phyloP scores from a whole-genome alignment of 2,888 invertebrate species.

The Mesopsocus fuscifrons region DNA sequence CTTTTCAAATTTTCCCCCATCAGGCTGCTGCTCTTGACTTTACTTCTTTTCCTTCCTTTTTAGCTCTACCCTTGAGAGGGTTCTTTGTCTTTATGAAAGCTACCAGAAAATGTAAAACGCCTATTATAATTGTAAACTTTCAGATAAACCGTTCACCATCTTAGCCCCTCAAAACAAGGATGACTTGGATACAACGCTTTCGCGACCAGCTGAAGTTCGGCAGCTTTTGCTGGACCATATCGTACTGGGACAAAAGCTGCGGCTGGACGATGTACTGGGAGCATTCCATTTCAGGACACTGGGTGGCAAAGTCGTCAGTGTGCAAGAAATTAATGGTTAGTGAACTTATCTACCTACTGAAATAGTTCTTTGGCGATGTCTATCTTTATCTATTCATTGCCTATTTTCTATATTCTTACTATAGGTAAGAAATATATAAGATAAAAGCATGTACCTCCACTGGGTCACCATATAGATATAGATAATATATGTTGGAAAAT shows the following conservation, averaged over 20 bases:
- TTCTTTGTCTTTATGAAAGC: too few species aligned
- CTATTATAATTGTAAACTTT: too few species aligned
- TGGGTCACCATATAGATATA: too few species aligned
- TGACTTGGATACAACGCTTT: slow-evolving; percentile 23
- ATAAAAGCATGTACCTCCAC: too few species aligned
- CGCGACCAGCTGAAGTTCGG: slow-evolving; percentile 31
- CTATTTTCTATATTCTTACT: slow-evolving; percentile 5
- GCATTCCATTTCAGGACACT: slow-evolving; percentile 28
- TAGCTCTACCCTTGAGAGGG: too few species aligned
- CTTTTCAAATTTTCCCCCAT: too few species aligned
- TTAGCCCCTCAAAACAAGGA: slow-evolving; percentile 32
- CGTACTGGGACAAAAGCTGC: slow-evolving; percentile 33
- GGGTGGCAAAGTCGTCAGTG: slow-evolving; percentile 26
- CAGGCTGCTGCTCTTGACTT: too few species aligned
- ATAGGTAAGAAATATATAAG: neutral
- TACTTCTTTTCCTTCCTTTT: too few species aligned
- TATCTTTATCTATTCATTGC: neutral
- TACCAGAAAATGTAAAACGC: too few species aligned
- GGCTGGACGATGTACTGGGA: slow-evolving; percentile 28
- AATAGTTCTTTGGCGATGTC: too few species aligned
- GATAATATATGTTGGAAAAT: too few species aligned
- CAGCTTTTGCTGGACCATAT: slow-evolving; percentile 38
- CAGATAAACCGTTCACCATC: slow-evolving; percentile 39
- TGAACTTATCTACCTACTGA: neutral
- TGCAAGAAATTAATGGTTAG: slow-evolving; percentile 23